Base-by-base conservation (phyloP, 2,888 invertebrate genomes). In the Plebejus argus region DNA sequence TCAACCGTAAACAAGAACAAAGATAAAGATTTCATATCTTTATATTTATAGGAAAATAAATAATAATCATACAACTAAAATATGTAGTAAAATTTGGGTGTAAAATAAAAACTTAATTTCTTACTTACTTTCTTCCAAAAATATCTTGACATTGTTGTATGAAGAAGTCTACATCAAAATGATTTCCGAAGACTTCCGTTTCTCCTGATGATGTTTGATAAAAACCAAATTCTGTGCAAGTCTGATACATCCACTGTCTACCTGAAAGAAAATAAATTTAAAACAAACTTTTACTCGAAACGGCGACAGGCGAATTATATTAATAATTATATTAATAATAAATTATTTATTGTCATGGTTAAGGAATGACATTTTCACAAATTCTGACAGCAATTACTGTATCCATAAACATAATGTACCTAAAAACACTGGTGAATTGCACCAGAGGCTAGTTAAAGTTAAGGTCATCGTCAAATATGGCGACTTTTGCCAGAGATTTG, bases 201-300 rank as follows among this genome's bases (percentile, higher is more conserved):
- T 94, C 93, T 4, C 94, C 95, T 0, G 96, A 96, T 0, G 98
- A 98, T 0, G 98, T 97, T 93, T 99, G 99, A 90, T 97, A 99
- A 90, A 97, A 99, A 39, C 99, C 99, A 87, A 99, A 99, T 89
- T 99, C 99, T 0, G 97, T 98, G 87, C 99, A 99, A 0, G 99
- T 99, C 91, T 99, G 99, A 88, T 98, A 99, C 79, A 95, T 96
- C 99, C 99, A 99, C 85, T 98, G 97, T 0, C 99, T 96, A 82
- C 94, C 96, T 96, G 84, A 77, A 85, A 84, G 28, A 5, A 66
- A 28, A 28, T 61, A 23, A 28, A 23, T 66, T 18, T 53, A 53
- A 4, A 53, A 18, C 1, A 18, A 53, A 53, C 53, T 53, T 18
- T 28, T 28, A 28, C 28, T 28, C 2, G 28, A 28, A 28, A 28